These are phyloP conservation scores for Mystacornis crossleyi DNA, from an alignment of 2,113 vertebrate species.

Conservation along the genomic window DNA sequence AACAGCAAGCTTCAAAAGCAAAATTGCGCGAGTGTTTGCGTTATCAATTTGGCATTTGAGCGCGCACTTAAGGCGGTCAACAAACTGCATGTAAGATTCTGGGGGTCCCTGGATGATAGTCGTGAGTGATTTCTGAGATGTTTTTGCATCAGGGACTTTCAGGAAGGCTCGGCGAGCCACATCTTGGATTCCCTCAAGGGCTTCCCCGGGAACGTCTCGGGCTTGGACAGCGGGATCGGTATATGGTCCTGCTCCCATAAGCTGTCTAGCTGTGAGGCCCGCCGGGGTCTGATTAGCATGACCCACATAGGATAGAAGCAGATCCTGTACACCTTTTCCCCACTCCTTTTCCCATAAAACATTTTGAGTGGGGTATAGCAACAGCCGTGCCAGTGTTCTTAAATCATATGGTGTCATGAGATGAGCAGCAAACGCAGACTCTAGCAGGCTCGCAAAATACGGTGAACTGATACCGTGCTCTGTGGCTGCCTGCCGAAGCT, in stretches of 20 bases:
- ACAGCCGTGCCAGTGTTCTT: not conserved
- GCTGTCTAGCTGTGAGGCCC: no score
- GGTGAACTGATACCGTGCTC: not conserved
- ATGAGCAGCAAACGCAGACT: not conserved
- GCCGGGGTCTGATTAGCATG: no score
- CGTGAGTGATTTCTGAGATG: no score
- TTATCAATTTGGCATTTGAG: not conserved
- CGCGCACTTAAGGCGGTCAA: rapidly evolving
- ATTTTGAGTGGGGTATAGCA: not conserved
- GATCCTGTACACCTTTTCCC: not conserved
- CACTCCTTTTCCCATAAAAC: not conserved
- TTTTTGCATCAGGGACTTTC: no score
- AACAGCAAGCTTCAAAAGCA: not conserved
- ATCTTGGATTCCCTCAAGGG: no score
- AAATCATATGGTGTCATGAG: not conserved
- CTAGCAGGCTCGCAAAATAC: not conserved
- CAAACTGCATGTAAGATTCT: not conserved
- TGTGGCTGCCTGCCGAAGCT: no score
- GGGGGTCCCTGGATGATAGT: not conserved
- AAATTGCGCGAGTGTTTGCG: not conserved
- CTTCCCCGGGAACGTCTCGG: no score
- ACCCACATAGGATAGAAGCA: no score
- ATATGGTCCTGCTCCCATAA: no score
- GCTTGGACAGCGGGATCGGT: no score
- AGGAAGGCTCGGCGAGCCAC: no score